Evolutionary conservation across 2,113 vertebrate genomes (phyloP).

Genomic region (Syrmaticus mikado): DNA sequence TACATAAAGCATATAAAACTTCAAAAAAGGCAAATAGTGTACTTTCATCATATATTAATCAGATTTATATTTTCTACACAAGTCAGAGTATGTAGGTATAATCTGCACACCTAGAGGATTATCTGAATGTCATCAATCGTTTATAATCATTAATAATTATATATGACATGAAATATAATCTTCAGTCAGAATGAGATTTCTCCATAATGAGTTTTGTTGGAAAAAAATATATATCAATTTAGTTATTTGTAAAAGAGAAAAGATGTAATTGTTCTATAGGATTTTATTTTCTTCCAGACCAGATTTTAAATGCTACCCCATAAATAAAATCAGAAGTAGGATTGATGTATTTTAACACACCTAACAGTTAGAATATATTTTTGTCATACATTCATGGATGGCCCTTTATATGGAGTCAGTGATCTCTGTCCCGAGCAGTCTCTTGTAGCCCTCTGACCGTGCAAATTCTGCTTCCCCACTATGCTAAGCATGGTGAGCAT

Average conservation of each 20-base stretch:
- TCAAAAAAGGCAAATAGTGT: neutral
- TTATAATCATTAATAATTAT: neutral
- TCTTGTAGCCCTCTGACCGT: neutral
- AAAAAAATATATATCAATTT: neutral
- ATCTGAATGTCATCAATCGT: neutral
- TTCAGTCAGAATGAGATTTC: neutral
- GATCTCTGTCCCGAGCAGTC: neutral
- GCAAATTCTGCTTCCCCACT: neutral
- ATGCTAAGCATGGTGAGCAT: accelerated
- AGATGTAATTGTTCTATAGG: neutral
- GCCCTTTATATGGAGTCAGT: neutral
- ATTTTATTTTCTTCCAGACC: neutral
- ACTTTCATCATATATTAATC: neutral
- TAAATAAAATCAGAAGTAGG: neutral
- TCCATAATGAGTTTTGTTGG: neutral
- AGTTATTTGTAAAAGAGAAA: neutral
- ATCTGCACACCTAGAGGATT: neutral
- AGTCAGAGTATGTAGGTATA: neutral
- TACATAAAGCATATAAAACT: neutral
- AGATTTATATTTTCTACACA: neutral
- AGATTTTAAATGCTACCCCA: neutral
- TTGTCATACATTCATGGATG: neutral
- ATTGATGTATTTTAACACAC: neutral
- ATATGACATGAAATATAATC: neutral
- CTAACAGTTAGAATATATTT: neutral